Conservation (phyloP, 2,888 invertebrate genomes). For the Crossocerus cetratus region DNA sequence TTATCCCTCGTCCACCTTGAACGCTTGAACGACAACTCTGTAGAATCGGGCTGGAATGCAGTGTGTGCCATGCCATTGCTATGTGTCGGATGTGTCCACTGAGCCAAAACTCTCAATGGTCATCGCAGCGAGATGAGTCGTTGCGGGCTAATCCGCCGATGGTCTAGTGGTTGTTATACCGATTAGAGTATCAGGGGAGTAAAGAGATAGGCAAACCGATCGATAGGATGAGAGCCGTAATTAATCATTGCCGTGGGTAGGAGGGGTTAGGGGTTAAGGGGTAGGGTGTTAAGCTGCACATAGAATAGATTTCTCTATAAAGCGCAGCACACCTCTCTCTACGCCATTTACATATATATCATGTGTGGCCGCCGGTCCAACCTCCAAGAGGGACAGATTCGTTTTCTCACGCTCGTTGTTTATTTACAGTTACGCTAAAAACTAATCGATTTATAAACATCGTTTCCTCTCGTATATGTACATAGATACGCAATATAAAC, state of each 20-base stretch:
- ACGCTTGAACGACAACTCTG: no score
- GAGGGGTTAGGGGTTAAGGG: no score
- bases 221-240: background rate
- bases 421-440: slow-evolving; percentile 53
- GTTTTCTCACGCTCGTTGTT: slow-evolving; percentile 42
- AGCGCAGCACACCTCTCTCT: slow-evolving; percentile 22
- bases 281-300: slow-evolving; percentile 36
- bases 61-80: background rate
- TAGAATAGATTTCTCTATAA: slow-evolving; percentile 27
- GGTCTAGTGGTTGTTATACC: no score
- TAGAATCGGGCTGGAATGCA: background rate
- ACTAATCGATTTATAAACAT: slow-evolving; percentile 57
- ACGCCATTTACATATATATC: background rate
- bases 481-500: slow-evolving; percentile 56
- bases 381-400: slow-evolving; percentile 22
- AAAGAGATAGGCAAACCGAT: no score
- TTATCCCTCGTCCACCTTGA: no score
- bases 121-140: no score
- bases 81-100: no score
- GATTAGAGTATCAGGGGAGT: no score
- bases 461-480: slow-evolving; percentile 35
- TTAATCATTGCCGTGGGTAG: slow-evolving; percentile 35
- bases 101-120: no score
- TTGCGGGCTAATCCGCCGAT: no score
- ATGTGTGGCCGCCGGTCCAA: background rate